Evolutionary conservation across 2,888 invertebrate species (phyloP), one percentile per base, ranked within the genome.

Genomic region (Alloscopus bannaensis): DNA sequence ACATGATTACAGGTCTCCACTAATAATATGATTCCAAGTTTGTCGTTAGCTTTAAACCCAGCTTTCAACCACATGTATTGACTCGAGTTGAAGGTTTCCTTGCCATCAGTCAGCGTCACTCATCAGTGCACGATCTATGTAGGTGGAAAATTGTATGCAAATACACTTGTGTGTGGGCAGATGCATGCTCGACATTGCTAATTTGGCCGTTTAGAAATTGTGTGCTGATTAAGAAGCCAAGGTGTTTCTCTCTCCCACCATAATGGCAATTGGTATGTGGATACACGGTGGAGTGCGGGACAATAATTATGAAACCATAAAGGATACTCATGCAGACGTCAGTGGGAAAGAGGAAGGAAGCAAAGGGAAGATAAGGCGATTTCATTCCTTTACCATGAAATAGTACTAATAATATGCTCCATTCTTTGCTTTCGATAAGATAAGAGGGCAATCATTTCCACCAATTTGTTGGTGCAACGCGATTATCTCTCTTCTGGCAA

Each of bases 271-370:
- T 36, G 13, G 8, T 3, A 3, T 47, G 47, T 47, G 18, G 18
- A n/a, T 47, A n/a, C 6, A 47, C 47, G 6, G 18, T 47, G 4
- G 4, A 47, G n/a, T 4, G n/a, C 47, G 18, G n/a, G 47, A 6
- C 6, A 47, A 47, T n/a, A n/a, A n/a, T n/a, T n/a, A n/a, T n/a
- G n/a, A n/a, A n/a, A n/a, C n/a, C n/a, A n/a, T n/a, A n/a, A n/a
- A n/a, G n/a, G n/a, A n/a, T n/a, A n/a, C n/a, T n/a, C n/a, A n/a
- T n/a, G n/a, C n/a, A n/a, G n/a, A n/a, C n/a, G n/a, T n/a, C 6
- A 36, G 47, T n/a, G n/a, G 59, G 59, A 3, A n/a, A 31, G 22
- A 59, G 59, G 59, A 59, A 59, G 59, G 59, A 59, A 60, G 60
- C 22, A 3, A 42, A 60, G 24, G 24, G 20, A 22, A 24, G 40